Base-by-base conservation (phyloP, 2,113 vertebrate genomes). In the Forbesichthys agassizii region DNA sequence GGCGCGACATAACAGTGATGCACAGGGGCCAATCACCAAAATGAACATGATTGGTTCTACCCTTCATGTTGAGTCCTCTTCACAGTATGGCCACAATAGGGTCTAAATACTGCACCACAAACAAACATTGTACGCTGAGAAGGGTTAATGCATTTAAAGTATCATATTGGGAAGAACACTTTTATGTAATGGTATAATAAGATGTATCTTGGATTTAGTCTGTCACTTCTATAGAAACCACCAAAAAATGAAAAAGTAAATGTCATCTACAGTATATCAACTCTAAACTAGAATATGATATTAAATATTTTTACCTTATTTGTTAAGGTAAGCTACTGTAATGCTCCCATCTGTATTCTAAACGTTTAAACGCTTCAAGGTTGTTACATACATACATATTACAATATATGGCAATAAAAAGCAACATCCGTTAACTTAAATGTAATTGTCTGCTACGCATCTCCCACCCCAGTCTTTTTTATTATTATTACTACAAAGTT, bases 11-110 rank as follows among this genome's bases (percentile, higher is more conserved):
- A 65, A 72, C 60, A 73, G 53, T 54, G 73, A 61, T 57, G 56
- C 27, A 61, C 18, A 42, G n/a, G 46, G 48, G 59, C 66, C 61
- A 69, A 62, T 68, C 54, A 75, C 46, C n/a, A 51, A 75, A 73
- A 82, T 69, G 48, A 75, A 66, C 36, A 51, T 63, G 27, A 63
- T 60, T 55, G 69, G 33, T 46, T 57, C 56, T 57, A 13, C 53
- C 27, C n/a, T 48, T 48, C 16, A 68, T 58, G 46, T 33, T 33
- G 47, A 14, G 58, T 27, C 46, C 14, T 48, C 9, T 33, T 46
- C 13, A 58, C 48, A 33, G 5, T 12, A 46, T 5, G 7, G 18
- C 5, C 54, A 56, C n/a, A 18, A 20, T 8, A 11, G 13, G 5
- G 47, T 20, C 16, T 36, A 3, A 6, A 8, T 20, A 51, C 1